A percentile compares a stretch with the other conserved stretches of the same genome.
Evolutionary conservation across 2,113 vertebrate species (phyloP).

Genomic region (Rhynchopsitta pachyrhyncha): DNA sequence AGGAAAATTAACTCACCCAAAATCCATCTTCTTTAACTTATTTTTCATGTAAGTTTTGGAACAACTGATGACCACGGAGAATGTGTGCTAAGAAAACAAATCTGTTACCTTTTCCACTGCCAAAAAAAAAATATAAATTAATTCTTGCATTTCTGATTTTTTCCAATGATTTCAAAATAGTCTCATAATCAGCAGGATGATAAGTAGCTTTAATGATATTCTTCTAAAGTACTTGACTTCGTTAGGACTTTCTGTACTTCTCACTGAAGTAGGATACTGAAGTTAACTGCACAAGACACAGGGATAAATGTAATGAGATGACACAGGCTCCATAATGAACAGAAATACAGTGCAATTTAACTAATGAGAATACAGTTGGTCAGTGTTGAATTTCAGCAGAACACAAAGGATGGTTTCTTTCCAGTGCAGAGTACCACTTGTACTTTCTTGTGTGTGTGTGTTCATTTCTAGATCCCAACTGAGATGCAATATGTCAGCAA

Average conservation of each 20-base stretch:
- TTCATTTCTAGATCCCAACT: background rate
- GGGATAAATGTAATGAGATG: background rate
- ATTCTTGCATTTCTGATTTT: background rate
- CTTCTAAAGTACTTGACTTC: background rate
- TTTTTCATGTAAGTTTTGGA: background rate
- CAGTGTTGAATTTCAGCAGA: background rate
- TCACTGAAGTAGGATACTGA: background rate
- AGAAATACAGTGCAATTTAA: background rate
- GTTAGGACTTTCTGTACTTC: background rate
- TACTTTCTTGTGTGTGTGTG: too few species aligned
- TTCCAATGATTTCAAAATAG: background rate
- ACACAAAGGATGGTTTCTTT: background rate
- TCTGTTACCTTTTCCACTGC: background rate
- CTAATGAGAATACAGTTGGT: background rate
- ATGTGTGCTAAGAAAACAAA: background rate
- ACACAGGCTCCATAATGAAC: background rate
- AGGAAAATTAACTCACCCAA: background rate
- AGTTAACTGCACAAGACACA: background rate
- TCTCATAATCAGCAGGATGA: background rate
- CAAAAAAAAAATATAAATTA: background rate
- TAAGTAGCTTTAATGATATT: background rate
- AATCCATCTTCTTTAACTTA: background rate
- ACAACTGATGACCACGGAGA: background rate
- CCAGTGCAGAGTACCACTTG: background rate
- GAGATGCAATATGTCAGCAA: background rate